These are phyloP conservation scores for Griposia aprilina DNA, from an alignment of 2,888 invertebrate genomes.

Conservation along the genomic window DNA sequence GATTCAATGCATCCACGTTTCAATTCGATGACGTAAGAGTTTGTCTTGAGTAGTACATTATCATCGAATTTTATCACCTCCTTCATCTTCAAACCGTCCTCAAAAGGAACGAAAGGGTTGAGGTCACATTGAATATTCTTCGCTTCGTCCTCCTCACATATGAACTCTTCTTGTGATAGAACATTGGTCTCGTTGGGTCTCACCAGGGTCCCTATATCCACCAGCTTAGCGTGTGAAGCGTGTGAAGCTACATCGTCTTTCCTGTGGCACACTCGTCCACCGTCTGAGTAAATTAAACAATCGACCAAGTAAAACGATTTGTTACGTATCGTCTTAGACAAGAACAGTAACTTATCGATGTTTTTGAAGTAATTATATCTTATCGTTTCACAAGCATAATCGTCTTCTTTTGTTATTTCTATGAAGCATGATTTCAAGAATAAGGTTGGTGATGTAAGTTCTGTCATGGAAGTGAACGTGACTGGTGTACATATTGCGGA, in stretches of 20 bases:
- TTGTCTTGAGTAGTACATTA: constrained; percentile 80
- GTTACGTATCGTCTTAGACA: constrained; percentile 75
- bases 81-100: constrained; percentile 75
- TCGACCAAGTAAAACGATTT: constrained; percentile 83
- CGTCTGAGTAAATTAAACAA: constrained; percentile 83
- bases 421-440: constrained; percentile 77
- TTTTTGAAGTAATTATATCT: constrained; percentile 82
- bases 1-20: constrained; percentile 74
- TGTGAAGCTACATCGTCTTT: constrained; percentile 76
- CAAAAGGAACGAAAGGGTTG: constrained; percentile 79
- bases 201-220: constrained; percentile 80
- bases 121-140: constrained; percentile 80
- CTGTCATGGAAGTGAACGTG: constrained; percentile 76
- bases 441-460: constrained; percentile 74
- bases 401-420: constrained; percentile 58
- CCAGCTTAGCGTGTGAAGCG: constrained; percentile 77
- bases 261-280: constrained; percentile 82
- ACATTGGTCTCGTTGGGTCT: constrained; percentile 79
- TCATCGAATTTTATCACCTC: constrained; percentile 69
- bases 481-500: constrained; percentile 74
- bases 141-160: constrained; percentile 80
- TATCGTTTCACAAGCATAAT: constrained; percentile 78
- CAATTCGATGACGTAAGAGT: constrained; percentile 72
- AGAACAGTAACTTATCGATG: constrained; percentile 82
- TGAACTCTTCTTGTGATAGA: constrained; percentile 84